Evolutionary conservation across 2,113 vertebrate genomes (phyloP), one percentile per base, ranked within the genome.

Genomic region (Datnioides undecimradiatus): DNA sequence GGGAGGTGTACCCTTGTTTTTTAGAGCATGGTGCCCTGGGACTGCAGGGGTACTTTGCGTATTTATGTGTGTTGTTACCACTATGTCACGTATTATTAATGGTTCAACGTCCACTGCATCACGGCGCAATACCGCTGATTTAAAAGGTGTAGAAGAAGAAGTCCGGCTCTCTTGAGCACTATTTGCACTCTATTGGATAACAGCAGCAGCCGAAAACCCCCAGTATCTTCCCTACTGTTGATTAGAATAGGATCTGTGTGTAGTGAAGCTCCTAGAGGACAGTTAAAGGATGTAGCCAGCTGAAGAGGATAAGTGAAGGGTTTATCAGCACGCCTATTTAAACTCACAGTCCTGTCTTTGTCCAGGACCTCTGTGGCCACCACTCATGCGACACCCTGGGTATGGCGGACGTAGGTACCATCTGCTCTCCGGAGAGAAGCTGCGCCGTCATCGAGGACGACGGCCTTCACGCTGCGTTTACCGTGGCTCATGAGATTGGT

Each of bases 381-480:
- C 98, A 99, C 94, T 99, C 97, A 73, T 99, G 98, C 33, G 98
- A 99, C 94, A 99, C 98, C 67, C 96, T 99, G 92, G 98, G 98
- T 91, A 99, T 99, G 98, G 98, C 98, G 67, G 98, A 99, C 88
- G 98, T 99, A 70, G 97, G 98, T 80, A 99, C 98, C 91, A 96
- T 99, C 94, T 99, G 98, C 93, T 96, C 97, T 69, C 97, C 97
- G 0, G 97, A 99, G 94, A 95, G 98, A 92, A 99, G 98, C 97
- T 99, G 98, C 72, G 98, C 98, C 0, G 97, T 99, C 92, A 98
- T 99, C 83, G 98, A 99, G 90, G 98, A 99, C 48, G 98, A 99
- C 74, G 98, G 98, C 27, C 97, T 99, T 71, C 98, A 99, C 45
- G 97, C 98, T 0, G 97, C 98, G 6, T 99, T 99, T 87, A 99